These are phyloP conservation scores for Stichodactyla mertensii DNA, from an alignment of 64 coral and sea anemone genomes.

Conservation along the genomic window DNA sequence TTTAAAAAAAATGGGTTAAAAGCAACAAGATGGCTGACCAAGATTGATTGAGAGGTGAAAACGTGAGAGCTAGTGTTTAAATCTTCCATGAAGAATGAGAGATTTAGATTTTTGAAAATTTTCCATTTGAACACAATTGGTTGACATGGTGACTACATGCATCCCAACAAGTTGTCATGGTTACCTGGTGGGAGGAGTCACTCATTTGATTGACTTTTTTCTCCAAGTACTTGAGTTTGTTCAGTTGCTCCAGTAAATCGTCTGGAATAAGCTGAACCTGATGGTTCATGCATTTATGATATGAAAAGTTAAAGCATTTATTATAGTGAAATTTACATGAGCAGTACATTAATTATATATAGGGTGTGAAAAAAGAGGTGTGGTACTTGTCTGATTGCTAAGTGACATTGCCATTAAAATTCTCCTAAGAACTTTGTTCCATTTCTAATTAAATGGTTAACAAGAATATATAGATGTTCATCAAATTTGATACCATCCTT, in stretches of 20 bases:
- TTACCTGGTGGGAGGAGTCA: slow-evolving; percentile 77
- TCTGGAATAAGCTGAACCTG: slow-evolving; percentile 84
- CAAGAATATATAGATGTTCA: neutral
- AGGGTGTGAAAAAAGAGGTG: no score
- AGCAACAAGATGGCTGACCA: neutral
- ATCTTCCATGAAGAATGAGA: neutral
- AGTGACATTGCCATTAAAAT: neutral
- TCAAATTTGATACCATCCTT: neutral
- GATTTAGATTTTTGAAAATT: neutral
- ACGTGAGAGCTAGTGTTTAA: no score
- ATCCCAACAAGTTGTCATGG: slow-evolving; percentile 17
- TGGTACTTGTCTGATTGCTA: neutral
- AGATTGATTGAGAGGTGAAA: neutral
- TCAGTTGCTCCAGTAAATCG: slow-evolving; percentile 86
- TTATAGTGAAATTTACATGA: neutral
- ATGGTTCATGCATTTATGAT: neutral
- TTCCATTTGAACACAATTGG: neutral
- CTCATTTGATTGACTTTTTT: slow-evolving; percentile 65
- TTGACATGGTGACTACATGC: neutral
- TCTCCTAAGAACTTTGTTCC: neutral
- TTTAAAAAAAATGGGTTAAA: neutral
- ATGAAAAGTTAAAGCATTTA: slow-evolving; percentile 21
- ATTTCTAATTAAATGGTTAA: neutral
- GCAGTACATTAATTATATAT: neutral
- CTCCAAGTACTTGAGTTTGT: slow-evolving; percentile 84